A percentile compares a stretch with the other conserved stretches of the same genome.
Conservation (phyloP, 1,140 invertebrate species). For the Brachystomella parvula region DNA sequence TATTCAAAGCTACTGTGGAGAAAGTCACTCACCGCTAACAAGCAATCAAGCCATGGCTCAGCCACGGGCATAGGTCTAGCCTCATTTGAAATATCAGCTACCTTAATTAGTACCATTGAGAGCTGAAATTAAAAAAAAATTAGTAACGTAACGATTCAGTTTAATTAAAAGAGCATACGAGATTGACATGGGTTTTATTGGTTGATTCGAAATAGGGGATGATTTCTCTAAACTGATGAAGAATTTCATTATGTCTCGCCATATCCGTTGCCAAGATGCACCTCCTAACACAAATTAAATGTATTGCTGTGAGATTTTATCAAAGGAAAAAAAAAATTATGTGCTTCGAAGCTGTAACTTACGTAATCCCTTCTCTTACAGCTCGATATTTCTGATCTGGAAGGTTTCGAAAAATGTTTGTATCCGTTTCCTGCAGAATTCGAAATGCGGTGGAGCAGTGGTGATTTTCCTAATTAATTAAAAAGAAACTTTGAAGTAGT, state of each 20-base stretch:
- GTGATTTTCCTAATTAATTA: conserved; percentile 83
- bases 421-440: conserved; percentile 64
- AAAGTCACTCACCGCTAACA: conserved; percentile 49
- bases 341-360: too few relatives aligned
- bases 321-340: too few relatives aligned
- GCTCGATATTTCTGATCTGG: conserved; percentile 53
- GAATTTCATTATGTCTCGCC: conserved; percentile 74
- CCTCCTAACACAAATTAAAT: too few relatives aligned
- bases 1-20: neutral
- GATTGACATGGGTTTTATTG: conserved; percentile 66
- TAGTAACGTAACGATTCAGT: neutral
- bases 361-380: conserved; percentile 71
- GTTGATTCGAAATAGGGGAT: conserved; percentile 63
- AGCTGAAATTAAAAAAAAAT: conserved; percentile 48
- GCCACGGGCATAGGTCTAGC: conserved; percentile 74
- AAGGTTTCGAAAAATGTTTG: conserved; percentile 67
- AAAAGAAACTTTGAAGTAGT: too few relatives aligned
- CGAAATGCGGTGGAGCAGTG: conserved; percentile 80
- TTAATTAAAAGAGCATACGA: conserved; percentile 52
- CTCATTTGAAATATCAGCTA: conserved; percentile 80
- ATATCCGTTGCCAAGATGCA: conserved; percentile 80
- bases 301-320: too few relatives aligned
- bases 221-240: conserved; percentile 64
- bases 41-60: conserved; percentile 72
- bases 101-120: conserved; percentile 77